Evolutionary conservation across 2,797 vertebrate genomes (phyloP).

Genomic region (Loris lydekkerianus): DNA sequence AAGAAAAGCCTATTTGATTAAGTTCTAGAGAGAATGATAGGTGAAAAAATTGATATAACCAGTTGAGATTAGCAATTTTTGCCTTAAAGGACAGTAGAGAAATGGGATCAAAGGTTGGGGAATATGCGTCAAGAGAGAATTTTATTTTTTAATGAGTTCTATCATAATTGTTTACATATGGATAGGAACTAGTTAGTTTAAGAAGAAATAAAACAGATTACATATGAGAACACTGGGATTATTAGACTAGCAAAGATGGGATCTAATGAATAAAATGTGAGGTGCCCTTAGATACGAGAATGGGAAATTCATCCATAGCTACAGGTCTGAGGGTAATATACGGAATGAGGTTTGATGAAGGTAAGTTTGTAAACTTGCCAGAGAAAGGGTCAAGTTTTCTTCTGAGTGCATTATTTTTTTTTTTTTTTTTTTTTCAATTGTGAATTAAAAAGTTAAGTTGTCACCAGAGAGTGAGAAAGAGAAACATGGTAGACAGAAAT

Average conservation of each 20-base stretch:
- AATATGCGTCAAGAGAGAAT: neutral
- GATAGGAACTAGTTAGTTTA: neutral
- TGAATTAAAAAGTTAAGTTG: neutral
- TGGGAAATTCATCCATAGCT: neutral
- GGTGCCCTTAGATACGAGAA: neutral
- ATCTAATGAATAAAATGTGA: neutral
- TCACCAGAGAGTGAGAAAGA: neutral
- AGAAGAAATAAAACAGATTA: neutral
- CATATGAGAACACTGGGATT: neutral
- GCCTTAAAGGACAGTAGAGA: neutral
- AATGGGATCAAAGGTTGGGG: neutral
- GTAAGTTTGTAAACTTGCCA: neutral
- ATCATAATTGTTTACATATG: neutral
- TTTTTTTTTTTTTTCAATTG: neutral
- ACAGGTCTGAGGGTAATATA: neutral
- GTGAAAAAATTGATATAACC: neutral
- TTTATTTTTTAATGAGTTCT: neutral
- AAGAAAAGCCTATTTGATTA: slow-evolving; percentile 7
- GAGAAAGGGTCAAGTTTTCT: neutral
- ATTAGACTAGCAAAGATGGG: neutral
- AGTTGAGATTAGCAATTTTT: neutral
- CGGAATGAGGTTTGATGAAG: neutral
- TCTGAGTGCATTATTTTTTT: neutral
- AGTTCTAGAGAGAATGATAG: neutral
- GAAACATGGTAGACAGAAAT: neutral